Conservation (phyloP, 2,113 vertebrate species). For the Callaeas wilsoni region DNA sequence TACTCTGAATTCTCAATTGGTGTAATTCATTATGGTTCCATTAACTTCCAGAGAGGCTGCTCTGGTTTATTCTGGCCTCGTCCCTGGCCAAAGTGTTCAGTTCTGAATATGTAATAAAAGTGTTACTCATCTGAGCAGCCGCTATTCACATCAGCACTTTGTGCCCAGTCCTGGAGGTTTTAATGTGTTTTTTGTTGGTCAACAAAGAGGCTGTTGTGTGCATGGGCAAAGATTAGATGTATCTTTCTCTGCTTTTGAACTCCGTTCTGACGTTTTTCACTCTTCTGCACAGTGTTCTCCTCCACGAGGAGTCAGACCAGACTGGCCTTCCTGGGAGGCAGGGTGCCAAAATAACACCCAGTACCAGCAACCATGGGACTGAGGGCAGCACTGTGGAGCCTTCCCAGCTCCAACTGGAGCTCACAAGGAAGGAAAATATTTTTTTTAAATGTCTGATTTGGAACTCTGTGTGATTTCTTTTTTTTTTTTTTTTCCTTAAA, state of each 20-base stretch:
- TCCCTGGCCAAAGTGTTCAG: background rate
- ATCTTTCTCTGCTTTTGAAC: constrained; percentile 1
- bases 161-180: background rate
- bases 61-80: background rate
- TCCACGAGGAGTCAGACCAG: background rate
- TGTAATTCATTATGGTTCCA: constrained; percentile 9
- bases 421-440: background rate
- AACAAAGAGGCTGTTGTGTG: constrained; percentile 21
- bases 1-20: constrained; percentile 22
- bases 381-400: background rate
- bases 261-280: background rate
- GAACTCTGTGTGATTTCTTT: background rate
- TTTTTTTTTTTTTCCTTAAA: background rate
- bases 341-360: constrained; percentile 13
- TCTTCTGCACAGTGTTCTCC: background rate
- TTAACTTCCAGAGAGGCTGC: constrained; percentile 21
- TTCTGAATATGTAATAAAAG: constrained; percentile 28
- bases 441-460: background rate
- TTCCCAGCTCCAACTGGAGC: background rate
- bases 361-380: background rate
- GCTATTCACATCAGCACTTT: constrained; percentile 29
- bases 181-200: constrained; percentile 26
- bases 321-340: background rate
- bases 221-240: background rate
- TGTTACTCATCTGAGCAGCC: constrained; percentile 32